Base-by-base conservation (phyloP, 2,888 invertebrate genomes). In the Plusia festucae region DNA sequence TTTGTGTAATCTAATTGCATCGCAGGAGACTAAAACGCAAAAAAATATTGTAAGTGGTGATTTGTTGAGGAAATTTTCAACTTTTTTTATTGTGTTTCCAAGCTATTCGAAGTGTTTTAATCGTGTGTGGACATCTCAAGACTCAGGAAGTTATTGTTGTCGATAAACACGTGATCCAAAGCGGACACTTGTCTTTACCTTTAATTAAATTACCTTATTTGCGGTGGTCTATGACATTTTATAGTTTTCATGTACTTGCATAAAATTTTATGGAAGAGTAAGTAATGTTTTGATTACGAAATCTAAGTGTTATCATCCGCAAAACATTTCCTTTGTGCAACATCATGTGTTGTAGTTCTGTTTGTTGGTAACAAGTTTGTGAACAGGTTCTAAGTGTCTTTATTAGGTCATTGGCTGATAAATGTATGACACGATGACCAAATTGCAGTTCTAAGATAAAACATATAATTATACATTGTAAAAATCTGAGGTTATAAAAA, bases 161-260 rank as follows among this genome's bases (percentile, higher is more conserved):
- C 83, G 75, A 83, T 85, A 83, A 84, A 88, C 89, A 91, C 87
- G 87, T 90, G 90, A 90, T 85, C 81, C 90, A 90, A 92, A 90
- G 90, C 85, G 88, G 78, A 67, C 68, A 67, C 65, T 78, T 74
- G 77, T 75, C 74, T 72, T 69, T 65, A 78, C 67, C 73, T 78
- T 64, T 82, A 82, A 85, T 85, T 78, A 11, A 78, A 83, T 85
- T 85, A 81, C 73, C 54, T 65, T 63, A 67, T 70, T 69, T 62
- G 49, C 60, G 0, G 16, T 54, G 30, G 34, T 61, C 24, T 22
- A 22, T 69, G 40, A 18, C 16, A 53, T 63, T 65, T 65, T 64
- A 11, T 27, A 61, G 20, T 60, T 74, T 56, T 6, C 16, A 24
- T 22, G 63, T 58, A 49, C n/a, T 40, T n/a, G 64, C 53, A 30